Evolutionary conservation across 2,888 invertebrate genomes (phyloP).

Genomic region (Hirtodrosophila confusa): DNA sequence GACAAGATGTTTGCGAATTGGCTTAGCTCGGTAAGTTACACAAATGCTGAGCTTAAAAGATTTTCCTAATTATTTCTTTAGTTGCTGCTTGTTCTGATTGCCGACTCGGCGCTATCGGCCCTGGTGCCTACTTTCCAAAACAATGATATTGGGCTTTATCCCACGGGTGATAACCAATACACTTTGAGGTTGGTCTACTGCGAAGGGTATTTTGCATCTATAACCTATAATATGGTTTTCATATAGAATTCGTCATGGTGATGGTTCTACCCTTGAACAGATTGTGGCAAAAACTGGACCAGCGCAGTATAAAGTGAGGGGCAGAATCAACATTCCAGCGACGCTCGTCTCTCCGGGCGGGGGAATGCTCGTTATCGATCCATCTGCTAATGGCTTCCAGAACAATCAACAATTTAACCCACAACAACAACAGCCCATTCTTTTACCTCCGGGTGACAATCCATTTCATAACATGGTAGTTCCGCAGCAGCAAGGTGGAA

Average conservation of each 20-base stretch:
- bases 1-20: constrained; percentile 9
- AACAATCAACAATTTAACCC: background rate
- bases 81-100: constrained; percentile 10
- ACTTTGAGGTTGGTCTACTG: constrained; percentile 1
- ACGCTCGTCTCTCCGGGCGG: background rate
- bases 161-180: background rate
- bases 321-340: background rate
- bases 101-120: background rate
- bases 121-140: background rate
- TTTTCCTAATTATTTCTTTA: background rate
- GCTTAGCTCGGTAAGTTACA: constrained; percentile 17
- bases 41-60: background rate
- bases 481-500: no score
- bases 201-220: background rate
- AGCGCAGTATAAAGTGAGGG: constrained; percentile 1
- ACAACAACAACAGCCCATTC: no score
- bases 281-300: constrained; percentile 1
- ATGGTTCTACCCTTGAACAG: constrained; percentile 14
- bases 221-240: background rate
- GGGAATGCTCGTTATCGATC: background rate
- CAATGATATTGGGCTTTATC: background rate
- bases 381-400: background rate
- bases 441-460: no score
- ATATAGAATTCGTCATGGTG: constrained; percentile 9
- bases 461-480: no score